Conservation (phyloP, 2,888 invertebrate species). For the Dendrolimus houi region DNA sequence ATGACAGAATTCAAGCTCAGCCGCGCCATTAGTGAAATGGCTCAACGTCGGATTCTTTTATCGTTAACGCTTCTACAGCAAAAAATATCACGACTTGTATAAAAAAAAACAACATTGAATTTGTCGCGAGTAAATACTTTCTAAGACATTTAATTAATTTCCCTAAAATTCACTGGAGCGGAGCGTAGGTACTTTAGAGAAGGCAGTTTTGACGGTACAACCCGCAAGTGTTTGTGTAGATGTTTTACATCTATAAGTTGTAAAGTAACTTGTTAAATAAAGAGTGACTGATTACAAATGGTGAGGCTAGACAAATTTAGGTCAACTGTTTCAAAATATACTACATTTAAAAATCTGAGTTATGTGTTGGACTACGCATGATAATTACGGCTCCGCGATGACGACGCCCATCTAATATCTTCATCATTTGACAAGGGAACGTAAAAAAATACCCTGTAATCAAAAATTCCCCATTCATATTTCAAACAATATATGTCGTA, state of each 20-base stretch:
- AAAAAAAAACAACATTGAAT: constrained; percentile 9
- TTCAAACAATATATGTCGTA: no score
- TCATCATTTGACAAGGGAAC: no score
- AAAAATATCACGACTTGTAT: constrained; percentile 12
- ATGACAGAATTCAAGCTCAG: constrained; percentile 38
- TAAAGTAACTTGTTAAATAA: neutral
- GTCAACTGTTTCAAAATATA: no score
- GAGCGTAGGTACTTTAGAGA: neutral
- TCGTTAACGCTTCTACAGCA: constrained; percentile 23
- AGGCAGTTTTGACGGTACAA: neutral
- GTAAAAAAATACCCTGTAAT: no score
- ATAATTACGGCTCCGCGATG: no score
- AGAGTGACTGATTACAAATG: neutral
- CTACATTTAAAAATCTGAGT: no score
- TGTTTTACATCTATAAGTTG: neutral
- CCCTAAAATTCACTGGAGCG: constrained; percentile 1
- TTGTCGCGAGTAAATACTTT: constrained; percentile 6
- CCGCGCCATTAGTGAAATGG: constrained; percentile 34
- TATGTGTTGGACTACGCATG: no score
- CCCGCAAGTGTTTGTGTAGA: neutral
- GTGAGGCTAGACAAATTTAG: no score
- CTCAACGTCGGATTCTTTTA: constrained; percentile 33
- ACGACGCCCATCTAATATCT: no score
- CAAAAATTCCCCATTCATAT: no score
- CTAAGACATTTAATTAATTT: constrained; percentile 6